Percentiles rank a stretch among this genome's conserved stretches.
Conservation (phyloP, 2,888 invertebrate genomes). For the Gastracanthus pulcherrimus region DNA sequence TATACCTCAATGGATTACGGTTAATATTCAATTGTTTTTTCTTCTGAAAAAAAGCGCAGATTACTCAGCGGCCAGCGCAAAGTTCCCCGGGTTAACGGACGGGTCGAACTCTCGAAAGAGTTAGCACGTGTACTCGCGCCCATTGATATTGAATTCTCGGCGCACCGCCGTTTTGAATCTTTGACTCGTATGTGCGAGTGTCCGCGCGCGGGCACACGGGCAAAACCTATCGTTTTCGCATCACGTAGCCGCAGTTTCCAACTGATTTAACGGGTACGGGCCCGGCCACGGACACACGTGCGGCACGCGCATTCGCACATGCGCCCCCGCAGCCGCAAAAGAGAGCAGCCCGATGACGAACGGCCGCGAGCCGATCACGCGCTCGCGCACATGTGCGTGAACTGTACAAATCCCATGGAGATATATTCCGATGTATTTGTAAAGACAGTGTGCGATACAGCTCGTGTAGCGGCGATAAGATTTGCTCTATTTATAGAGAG, state of each 20-base stretch:
- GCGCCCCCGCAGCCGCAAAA: slow-evolving; percentile 42
- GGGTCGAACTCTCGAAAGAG: too few relatives aligned
- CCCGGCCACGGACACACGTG: background rate
- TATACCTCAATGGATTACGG: too few relatives aligned
- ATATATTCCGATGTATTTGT: slow-evolving; percentile 14
- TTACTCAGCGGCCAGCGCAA: too few relatives aligned
- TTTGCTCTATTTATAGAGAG: too few relatives aligned
- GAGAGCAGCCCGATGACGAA: background rate
- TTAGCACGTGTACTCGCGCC: slow-evolving; percentile 22
- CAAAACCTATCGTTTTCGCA: slow-evolving; percentile 49
- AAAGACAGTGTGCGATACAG: background rate
- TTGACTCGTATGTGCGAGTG: background rate
- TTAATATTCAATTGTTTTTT: too few relatives aligned
- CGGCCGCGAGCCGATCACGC: background rate
- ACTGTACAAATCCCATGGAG: background rate
- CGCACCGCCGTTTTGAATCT: slow-evolving; percentile 29
- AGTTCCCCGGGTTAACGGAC: too few relatives aligned
- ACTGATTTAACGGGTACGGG: slow-evolving; percentile 46
- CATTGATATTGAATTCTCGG: slow-evolving; percentile 45
- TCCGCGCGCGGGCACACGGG: background rate
- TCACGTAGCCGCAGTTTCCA: slow-evolving; percentile 46
- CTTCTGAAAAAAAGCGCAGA: too few relatives aligned
- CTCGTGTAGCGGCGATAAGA: background rate
- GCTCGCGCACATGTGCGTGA: too few relatives aligned
- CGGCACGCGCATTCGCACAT: slow-evolving; percentile 15